Evolutionary conservation across 2,888 invertebrate genomes (phyloP), one percentile per base, ranked within the genome.

Genomic region (Cephalotes varians): DNA sequence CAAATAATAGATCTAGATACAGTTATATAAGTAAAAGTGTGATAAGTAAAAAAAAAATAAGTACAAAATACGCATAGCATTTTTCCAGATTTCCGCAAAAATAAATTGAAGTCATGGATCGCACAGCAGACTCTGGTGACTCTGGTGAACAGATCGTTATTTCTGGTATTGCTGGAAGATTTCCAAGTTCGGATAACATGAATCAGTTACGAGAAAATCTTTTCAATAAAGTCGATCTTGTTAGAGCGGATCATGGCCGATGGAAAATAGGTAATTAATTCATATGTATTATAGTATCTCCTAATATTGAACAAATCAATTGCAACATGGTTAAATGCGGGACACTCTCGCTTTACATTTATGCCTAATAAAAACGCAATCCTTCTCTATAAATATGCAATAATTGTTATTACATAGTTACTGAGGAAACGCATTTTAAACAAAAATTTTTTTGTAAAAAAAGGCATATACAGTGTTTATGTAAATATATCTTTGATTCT

Each of bases 111-210:
- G 47, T 18, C 9, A 47, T 47, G 65, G 5, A 58, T 34, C 3
- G 0, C 2, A 34, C 3, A 47, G 9, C 9, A 65, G 10, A 18
- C 28, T n/a, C 1, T 58, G 9, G 1, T 47, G 28, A 64, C 0
- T 40, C 87, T 0, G 86, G 82, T 0, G 86, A 90, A 5, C 96
- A 97, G 91, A 95, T 97, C 49, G 96, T 96, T 82, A 96, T 97
- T 91, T 95, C 96, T 40, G 97, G 97, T 0, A 95, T 97, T 12
- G 95, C 97, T 0, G 97, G 97, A 0, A 95, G 96, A 91, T 97
- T 97, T 94, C 98, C 98, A 0, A 96, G 97, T 90, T 97, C 97
- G 0, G 96, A 97, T 86, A 97, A 97, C 88, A 96, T 98, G 80
- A 40, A 40, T 18, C 4, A 47, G 1, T n/a, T 65, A 47, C 18